Evolutionary conservation across 1,140 invertebrate species (phyloP).

Genomic region (Pseudomyrmex concolor): DNA sequence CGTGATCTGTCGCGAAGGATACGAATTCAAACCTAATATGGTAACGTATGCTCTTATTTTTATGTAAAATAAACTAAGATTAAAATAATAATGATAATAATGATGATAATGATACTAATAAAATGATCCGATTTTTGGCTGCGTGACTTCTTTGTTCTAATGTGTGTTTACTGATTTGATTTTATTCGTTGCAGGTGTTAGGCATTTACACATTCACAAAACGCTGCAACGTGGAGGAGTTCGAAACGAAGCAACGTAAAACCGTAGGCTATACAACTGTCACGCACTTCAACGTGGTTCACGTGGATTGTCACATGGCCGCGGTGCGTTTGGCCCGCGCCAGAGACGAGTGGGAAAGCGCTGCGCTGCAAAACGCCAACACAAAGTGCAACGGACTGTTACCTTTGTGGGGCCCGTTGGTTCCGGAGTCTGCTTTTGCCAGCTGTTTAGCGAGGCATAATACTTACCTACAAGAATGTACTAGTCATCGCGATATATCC

Average conservation of each 20-base stretch:
- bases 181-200: constrained; percentile 87
- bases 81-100: too few species aligned
- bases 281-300: constrained; percentile 99
- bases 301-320: constrained; percentile 98
- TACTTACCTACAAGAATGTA: constrained; percentile 94
- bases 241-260: constrained; percentile 93
- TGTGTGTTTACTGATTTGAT: constrained; percentile 1
- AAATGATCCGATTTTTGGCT: not conserved
- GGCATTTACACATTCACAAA: constrained; percentile 99
- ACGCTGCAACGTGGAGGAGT: constrained; percentile 97
- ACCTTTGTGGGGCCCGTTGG: constrained; percentile 98
- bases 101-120: too few species aligned
- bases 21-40: constrained; percentile 96
- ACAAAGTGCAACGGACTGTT: constrained; percentile 98
- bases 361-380: constrained; percentile 98
- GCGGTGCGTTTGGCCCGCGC: constrained; percentile 92
- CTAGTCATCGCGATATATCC: constrained; percentile 94
- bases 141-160: not conserved
- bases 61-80: not conserved
- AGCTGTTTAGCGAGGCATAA: constrained; percentile 96
- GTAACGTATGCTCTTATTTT: constrained; percentile 73
- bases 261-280: constrained; percentile 96
- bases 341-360: constrained; percentile 98
- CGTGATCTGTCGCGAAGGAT: constrained; percentile 99
- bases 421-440: constrained; percentile 97